A percentile compares a stretch with the other conserved stretches of the same genome.
These are phyloP conservation scores for cattle (Bos taurus) DNA, from an alignment of 2,113 vertebrate species.

Conservation along the genomic window ARS-UCD2.0 NC_037351.1:32611001-32611500, in stretches of 20 bases:
- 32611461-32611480: constrained; percentile 9
- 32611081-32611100: background rate
- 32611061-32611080: background rate
- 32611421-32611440: constrained; percentile 86
- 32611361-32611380: constrained; percentile 97
- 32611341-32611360: constrained; percentile 97
- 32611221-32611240: background rate
- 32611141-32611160: background rate
- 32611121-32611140: background rate
- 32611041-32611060: background rate
- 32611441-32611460: constrained; percentile 87
- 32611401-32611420: constrained; percentile 94
- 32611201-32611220: background rate
- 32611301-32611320: background rate
- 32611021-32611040: background rate
- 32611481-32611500: background rate
- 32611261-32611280: background rate
- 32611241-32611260: background rate
- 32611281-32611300: background rate
- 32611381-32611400: constrained; percentile 99
- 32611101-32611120: background rate
- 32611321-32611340: constrained; percentile 87
- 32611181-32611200: background rate
- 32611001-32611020: background rate
- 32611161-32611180: background rate